Percentiles rank a stretch among this genome's conserved stretches.
These are phyloP conservation scores for Ptychodera flava DNA, from an alignment of 35 echinoderm and acorn worm species.

Conservation along the genomic window DNA sequence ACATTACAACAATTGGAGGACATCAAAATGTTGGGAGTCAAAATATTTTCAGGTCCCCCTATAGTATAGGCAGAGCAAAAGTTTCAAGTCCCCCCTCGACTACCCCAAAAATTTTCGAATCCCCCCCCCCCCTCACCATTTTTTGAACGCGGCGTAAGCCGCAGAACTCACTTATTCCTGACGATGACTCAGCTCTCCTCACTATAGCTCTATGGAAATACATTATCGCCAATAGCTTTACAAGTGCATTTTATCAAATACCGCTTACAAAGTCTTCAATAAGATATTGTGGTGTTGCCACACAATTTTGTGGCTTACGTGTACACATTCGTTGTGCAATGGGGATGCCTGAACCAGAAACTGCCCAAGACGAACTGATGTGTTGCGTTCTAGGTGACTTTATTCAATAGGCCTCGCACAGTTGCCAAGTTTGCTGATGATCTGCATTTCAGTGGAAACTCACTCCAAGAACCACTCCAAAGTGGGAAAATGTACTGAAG, in stretches of 20 bases:
- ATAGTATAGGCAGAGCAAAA: no score
- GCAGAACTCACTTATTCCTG: conserved; percentile 25
- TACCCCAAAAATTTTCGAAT: no score
- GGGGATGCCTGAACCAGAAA: conserved; percentile 56
- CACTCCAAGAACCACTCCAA: conserved; percentile 4
- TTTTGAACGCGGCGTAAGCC: conserved; percentile 41
- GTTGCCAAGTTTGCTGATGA: conserved; percentile 57
- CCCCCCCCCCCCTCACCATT: conserved; percentile 51
- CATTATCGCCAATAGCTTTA: conserved; percentile 40
- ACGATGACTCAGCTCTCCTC: background rate
- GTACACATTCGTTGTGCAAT: conserved; percentile 54
- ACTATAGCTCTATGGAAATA: conserved; percentile 22
- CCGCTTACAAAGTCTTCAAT: no score
- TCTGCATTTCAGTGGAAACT: conserved; percentile 32
- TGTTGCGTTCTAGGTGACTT: conserved; percentile 61
- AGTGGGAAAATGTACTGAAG: conserved; percentile 25
- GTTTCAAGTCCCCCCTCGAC: no score
- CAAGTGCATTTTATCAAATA: conserved; percentile 64
- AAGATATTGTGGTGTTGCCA: conserved; percentile 47
- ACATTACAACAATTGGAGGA: no score
- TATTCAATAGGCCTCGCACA: conserved; percentile 22
- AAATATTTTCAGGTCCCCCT: no score
- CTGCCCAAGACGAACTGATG: conserved; percentile 53
- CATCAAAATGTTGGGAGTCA: no score
- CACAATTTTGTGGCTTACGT: conserved; percentile 41